phyloP scores from a whole-genome alignment of 1,140 invertebrate genomes.

The Dreissena rostriformis region DNA sequence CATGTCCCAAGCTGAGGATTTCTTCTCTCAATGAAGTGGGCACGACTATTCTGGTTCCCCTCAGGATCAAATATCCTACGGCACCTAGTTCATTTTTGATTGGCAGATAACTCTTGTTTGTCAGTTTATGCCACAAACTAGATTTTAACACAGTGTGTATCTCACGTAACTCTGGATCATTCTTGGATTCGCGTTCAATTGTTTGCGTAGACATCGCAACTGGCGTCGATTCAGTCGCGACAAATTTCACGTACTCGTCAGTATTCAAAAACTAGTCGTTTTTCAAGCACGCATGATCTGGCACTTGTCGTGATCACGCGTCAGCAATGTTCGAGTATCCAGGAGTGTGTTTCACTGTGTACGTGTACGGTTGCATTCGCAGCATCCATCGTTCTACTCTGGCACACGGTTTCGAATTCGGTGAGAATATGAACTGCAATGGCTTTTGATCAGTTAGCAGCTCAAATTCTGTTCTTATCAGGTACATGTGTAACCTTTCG shows the following conservation, averaged over 20 bases:
- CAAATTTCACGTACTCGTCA: conserved; percentile 29
- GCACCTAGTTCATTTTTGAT: no score
- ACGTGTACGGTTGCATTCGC: no score
- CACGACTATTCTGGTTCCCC: no score
- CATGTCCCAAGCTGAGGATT: not conserved
- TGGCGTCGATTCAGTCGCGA: conserved; percentile 34
- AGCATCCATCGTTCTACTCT: no score
- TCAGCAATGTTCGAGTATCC: conserved; percentile 62
- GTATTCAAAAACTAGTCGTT: conserved; percentile 9
- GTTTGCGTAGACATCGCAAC: conserved; percentile 46
- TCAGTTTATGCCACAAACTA: no score
- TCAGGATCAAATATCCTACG: no score
- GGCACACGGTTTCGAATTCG: conserved; percentile 56
- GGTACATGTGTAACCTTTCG: conserved; percentile 79
- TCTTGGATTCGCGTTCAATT: no score
- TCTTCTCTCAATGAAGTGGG: no score
- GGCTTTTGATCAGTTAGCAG: conserved; percentile 79
- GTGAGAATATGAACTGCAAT: conserved; percentile 49
- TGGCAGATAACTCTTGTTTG: no score
- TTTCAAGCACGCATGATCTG: not conserved
- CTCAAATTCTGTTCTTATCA: conserved; percentile 77
- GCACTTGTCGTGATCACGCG: conserved; percentile 53
- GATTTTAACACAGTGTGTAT: no score
- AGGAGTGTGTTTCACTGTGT: conserved; percentile 52
- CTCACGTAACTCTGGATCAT: conserved; percentile 15